Conservation (phyloP, 2,888 invertebrate genomes). For the Pachliopta kotzebuea region DNA sequence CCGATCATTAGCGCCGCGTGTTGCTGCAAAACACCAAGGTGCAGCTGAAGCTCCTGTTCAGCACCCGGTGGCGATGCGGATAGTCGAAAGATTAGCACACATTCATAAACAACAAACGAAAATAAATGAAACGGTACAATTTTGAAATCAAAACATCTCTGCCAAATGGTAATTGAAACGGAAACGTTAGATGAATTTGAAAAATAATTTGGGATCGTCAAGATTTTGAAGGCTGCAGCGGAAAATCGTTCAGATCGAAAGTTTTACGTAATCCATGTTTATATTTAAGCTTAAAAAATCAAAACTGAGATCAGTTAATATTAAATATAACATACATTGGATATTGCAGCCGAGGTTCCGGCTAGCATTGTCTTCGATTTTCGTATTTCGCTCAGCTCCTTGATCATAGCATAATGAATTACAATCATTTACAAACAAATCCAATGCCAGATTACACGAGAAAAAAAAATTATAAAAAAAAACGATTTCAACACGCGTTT, state of each 20-base stretch:
- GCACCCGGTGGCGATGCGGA: slow-evolving; percentile 71
- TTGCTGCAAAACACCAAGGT: slow-evolving; percentile 97
- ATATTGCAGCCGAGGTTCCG: slow-evolving; percentile 30
- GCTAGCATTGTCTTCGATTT: slow-evolving; percentile 31
- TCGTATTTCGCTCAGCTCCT: slow-evolving; percentile 32
- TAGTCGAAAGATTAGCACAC: slow-evolving; percentile 69
- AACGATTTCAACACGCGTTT: neutral
- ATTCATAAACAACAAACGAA: slow-evolving; percentile 52
- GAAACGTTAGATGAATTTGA: neutral
- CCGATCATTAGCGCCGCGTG: slow-evolving; percentile 95
- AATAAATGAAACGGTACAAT: slow-evolving; percentile 46
- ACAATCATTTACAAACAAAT: slow-evolving; percentile 24
- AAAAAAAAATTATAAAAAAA: slow-evolving; percentile 3
- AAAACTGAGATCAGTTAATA: slow-evolving; percentile 30
- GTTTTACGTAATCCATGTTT: slow-evolving; percentile 15
- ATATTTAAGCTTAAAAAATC: slow-evolving; percentile 31
- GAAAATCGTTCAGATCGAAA: slow-evolving; percentile 16
- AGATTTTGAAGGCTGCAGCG: slow-evolving; percentile 20
- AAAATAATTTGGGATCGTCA: neutral
- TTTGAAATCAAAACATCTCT: slow-evolving; percentile 41
- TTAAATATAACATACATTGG: slow-evolving; percentile 31
- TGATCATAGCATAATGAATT: slow-evolving; percentile 31
- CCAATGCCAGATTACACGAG: slow-evolving; percentile 19
- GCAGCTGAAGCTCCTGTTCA: slow-evolving; percentile 91
- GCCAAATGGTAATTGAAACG: slow-evolving; percentile 29